These are phyloP conservation scores for Ellobium chinense DNA, from an alignment of 2,888 invertebrate species.

Conservation along the genomic window DNA sequence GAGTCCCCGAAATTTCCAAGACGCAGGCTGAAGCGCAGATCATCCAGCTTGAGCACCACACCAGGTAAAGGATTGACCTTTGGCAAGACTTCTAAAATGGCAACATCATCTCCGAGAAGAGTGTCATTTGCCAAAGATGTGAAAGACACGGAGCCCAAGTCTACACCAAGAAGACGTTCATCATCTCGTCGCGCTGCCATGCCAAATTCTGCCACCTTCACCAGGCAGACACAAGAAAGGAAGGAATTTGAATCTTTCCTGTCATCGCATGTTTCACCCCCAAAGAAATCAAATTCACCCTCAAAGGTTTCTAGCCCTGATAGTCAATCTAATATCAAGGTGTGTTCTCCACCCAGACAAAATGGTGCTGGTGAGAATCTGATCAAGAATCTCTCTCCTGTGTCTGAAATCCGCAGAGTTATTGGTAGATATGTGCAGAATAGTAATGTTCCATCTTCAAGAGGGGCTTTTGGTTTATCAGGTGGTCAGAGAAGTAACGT, in stretches of 20 bases:
- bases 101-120: constrained; percentile 27
- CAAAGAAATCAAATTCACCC: constrained; percentile 18
- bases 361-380: neutral
- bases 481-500: neutral
- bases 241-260: constrained; percentile 37
- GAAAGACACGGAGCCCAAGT: constrained; percentile 22
- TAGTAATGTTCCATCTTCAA: neutral
- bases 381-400: neutral
- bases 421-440: neutral
- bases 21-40: constrained; percentile 32
- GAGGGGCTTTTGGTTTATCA: neutral
- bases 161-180: neutral
- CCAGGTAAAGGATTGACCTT: constrained; percentile 43
- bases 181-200: neutral
- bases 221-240: constrained; percentile 35
- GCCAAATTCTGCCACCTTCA: neutral
- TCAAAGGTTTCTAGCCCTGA: neutral
- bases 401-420: no score
- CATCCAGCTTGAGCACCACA: constrained; percentile 41
- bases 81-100: constrained; percentile 30
- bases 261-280: constrained; percentile 19
- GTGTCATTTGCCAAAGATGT: constrained; percentile 45
- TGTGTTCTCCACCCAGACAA: neutral
- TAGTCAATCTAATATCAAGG: neutral
- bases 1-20: constrained; percentile 39